Percentiles rank a stretch among this genome's conserved stretches.
These are phyloP conservation scores for Bradypodion pumilum DNA, from an alignment of 2,797 vertebrate species.

Conservation along the genomic window DNA sequence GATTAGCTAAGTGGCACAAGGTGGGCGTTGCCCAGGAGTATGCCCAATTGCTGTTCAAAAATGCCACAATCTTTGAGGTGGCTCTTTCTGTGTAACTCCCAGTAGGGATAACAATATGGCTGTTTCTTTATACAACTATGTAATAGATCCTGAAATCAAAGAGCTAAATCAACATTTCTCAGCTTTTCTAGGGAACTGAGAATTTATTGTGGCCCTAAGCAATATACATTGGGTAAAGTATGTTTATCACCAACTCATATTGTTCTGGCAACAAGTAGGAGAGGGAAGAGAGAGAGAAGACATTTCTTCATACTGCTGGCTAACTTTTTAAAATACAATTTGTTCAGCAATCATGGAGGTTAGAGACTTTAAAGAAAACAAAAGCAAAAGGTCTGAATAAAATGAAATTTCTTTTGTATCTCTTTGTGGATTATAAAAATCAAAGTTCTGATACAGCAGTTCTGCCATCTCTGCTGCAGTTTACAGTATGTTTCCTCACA, in stretches of 20 bases:
- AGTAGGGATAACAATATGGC: neutral
- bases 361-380: neutral
- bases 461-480: neutral
- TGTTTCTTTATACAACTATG: neutral
- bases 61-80: no score
- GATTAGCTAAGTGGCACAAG: no score
- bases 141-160: neutral
- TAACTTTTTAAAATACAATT: neutral
- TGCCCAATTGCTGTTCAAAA: no score
- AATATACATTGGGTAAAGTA: neutral
- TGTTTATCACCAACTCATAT: neutral
- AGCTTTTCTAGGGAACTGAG: neutral
- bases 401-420: neutral
- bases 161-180: neutral
- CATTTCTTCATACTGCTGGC: neutral
- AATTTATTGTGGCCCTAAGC: neutral
- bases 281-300: neutral
- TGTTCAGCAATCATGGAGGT: neutral
- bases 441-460: neutral
- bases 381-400: neutral
- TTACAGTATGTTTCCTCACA: neutral
- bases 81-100: no score
- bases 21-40: no score
- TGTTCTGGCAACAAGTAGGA: neutral
- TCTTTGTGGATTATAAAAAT: neutral